Evolutionary conservation across 1,140 invertebrate genomes (phyloP).

Genomic region (Chlorops oryzae): DNA sequence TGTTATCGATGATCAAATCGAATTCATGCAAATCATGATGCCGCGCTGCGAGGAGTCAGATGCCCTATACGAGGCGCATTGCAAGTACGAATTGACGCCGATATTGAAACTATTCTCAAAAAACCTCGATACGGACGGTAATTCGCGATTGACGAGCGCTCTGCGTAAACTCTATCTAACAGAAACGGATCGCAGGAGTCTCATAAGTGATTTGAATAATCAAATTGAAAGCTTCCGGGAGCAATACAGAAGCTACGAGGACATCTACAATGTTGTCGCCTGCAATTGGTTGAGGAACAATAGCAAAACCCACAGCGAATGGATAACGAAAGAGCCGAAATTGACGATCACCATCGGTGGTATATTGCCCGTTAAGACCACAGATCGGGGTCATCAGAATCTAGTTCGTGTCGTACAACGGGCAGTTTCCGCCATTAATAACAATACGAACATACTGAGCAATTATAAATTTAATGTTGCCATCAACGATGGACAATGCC

Average conservation of each 20-base stretch:
- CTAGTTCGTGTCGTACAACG: slow-evolving; percentile 59
- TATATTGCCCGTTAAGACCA: slow-evolving; percentile 63
- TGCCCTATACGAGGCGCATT: slow-evolving; percentile 40
- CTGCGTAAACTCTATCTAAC: slow-evolving; percentile 22
- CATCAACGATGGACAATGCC: slow-evolving; percentile 64
- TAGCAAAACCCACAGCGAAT: slow-evolving; percentile 50
- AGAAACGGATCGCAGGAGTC: slow-evolving; percentile 7
- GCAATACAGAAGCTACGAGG: not conserved
- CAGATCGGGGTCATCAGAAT: slow-evolving; percentile 57
- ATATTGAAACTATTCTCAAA: slow-evolving; percentile 62
- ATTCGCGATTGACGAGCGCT: slow-evolving; percentile 51
- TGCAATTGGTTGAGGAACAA: slow-evolving; percentile 64
- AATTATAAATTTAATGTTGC: slow-evolving; percentile 60
- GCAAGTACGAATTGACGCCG: slow-evolving; percentile 60
- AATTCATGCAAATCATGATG: slow-evolving; percentile 52
- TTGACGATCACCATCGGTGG: slow-evolving; percentile 63
- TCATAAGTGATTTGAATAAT: slow-evolving; percentile 6
- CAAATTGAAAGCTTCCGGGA: not conserved
- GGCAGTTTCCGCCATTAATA: slow-evolving; percentile 63
- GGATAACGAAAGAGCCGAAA: slow-evolving; percentile 52
- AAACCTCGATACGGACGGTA: slow-evolving; percentile 47
- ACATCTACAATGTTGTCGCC: slow-evolving; percentile 52
- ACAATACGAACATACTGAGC: slow-evolving; percentile 54
- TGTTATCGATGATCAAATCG: slow-evolving; percentile 52
- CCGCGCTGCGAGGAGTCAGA: slow-evolving; percentile 52